Evolutionary conservation across 2,113 vertebrate species (phyloP).

Genomic region (Sinocyclocheilus anophthalmus): DNA sequence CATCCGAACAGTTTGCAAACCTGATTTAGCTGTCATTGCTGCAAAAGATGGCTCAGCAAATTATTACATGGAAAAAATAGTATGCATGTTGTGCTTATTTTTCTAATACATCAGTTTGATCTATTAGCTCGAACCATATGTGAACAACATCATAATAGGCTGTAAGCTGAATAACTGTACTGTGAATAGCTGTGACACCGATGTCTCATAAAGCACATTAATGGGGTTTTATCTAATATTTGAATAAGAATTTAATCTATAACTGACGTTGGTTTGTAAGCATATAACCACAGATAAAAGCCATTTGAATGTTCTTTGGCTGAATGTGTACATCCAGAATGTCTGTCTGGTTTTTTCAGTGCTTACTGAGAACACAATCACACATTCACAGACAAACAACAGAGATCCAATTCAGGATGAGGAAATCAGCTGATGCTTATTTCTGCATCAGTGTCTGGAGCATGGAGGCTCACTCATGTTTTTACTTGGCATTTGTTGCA

Average conservation of each 20-base stretch:
- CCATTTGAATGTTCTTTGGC: neutral
- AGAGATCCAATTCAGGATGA: slow-evolving; percentile 51
- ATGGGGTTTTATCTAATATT: neutral
- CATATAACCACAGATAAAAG: neutral
- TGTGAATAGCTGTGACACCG: neutral
- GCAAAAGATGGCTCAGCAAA: neutral
- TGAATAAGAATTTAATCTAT: neutral
- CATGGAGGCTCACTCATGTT: neutral
- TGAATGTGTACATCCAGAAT: neutral
- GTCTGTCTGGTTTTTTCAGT: slow-evolving; percentile 4
- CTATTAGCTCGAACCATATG: neutral
- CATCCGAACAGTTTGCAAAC: too few relatives aligned
- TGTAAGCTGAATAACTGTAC: neutral
- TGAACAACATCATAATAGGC: neutral
- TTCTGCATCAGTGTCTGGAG: slow-evolving; percentile 57
- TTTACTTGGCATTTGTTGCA: neutral
- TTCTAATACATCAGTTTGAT: neutral
- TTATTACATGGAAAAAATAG: neutral
- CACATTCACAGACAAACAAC: slow-evolving; percentile 47
- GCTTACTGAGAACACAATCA: slow-evolving; percentile 36
- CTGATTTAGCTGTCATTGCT: too few relatives aligned
- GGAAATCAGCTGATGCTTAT: slow-evolving; percentile 66
- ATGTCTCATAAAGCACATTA: neutral
- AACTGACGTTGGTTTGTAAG: neutral
- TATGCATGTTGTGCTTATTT: neutral